Base-by-base conservation (phyloP, 2,113 vertebrate genomes). In the Psittacara wagleri region DNA sequence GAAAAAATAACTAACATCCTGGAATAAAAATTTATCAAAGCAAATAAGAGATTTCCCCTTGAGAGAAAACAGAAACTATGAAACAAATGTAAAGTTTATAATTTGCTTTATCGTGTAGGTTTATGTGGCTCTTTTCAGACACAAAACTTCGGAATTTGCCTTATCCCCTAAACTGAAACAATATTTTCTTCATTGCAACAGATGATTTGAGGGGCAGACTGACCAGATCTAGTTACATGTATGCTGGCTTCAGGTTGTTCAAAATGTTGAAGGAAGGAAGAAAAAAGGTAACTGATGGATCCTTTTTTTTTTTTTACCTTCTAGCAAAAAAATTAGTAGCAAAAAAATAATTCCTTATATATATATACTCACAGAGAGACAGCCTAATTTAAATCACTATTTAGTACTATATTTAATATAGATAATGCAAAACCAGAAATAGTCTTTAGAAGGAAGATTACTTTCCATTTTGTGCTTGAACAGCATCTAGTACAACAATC, bases 121-220 rank as follows among this genome's bases (percentile, higher is more conserved):
- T 51, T 25, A 61, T 5, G 6, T 6, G 10, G 2, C 48, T 52
- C 7, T 86, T 51, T 61, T 75, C 52, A 67, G 13, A 48, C 7
- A 39, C 7, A 93, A 51, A 57, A 13, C 24, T 88, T 27, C 67
- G 29, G 18, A 93, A 86, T 67, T 75, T 75, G 23, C 39, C 44
- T 72, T 31, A 72, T 29, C 4, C 24, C 4, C 7, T 48, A 46
- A 37, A 28, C 13, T 39, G 51, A 90, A 70, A 86, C 4, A 7
- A 43, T 1, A 0, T 51, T 57, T 54, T 39, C 28, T 67, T 14
- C 20, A 49, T 3, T 55, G 29, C 52, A 90, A n/a, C 0, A 0
- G 69, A 66, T n/a, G n/a, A 37, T 9, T 25, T 19, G n/a, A 80
- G 9, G 37, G 20, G 37, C 44, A 77, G 41, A 77, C 4, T 52